Conservation (phyloP, 1,140 invertebrate species). For the Lepidotrigona ventralis region DNA sequence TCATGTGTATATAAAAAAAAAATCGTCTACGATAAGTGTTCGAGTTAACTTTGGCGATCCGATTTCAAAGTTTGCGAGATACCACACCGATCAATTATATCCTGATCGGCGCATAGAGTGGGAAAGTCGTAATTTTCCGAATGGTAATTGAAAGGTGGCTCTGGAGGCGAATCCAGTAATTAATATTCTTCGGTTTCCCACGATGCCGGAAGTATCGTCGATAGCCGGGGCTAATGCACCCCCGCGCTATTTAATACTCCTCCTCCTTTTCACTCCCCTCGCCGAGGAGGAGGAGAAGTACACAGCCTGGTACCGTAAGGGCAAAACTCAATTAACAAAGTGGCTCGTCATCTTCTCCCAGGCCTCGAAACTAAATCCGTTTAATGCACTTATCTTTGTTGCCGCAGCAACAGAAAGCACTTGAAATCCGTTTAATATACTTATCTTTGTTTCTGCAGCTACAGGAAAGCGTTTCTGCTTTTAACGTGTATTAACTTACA, state of each 20-base stretch:
- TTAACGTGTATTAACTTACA: conserved; percentile 70
- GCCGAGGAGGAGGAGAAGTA: conserved; percentile 26
- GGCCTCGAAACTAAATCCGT: conserved; percentile 65
- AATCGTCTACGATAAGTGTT: too few relatives aligned
- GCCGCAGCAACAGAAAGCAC: conserved; percentile 65
- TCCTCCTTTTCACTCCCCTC: neutral
- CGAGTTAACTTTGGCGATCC: too few relatives aligned
- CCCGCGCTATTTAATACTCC: conserved; percentile 56
- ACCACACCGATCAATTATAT: neutral
- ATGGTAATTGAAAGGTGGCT: neutral
- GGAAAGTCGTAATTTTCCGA: neutral
- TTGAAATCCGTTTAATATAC: conserved; percentile 74
- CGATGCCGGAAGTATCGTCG: conserved; percentile 6
- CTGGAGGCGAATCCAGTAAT: conserved; percentile 1
- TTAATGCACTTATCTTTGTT: conserved; percentile 69
- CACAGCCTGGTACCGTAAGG: conserved; percentile 26
- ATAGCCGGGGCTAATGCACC: conserved; percentile 49
- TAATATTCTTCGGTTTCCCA: conserved; percentile 42
- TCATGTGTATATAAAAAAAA: too few relatives aligned
- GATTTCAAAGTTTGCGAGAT: neutral
- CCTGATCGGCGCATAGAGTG: neutral
- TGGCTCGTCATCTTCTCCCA: conserved; percentile 66
- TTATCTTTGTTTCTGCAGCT: conserved; percentile 73
- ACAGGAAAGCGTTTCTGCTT: conserved; percentile 64
- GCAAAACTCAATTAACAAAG: conserved; percentile 67